phyloP scores from a whole-genome alignment of 2,113 vertebrate genomes.

The Miniopterus natalensis region DNA sequence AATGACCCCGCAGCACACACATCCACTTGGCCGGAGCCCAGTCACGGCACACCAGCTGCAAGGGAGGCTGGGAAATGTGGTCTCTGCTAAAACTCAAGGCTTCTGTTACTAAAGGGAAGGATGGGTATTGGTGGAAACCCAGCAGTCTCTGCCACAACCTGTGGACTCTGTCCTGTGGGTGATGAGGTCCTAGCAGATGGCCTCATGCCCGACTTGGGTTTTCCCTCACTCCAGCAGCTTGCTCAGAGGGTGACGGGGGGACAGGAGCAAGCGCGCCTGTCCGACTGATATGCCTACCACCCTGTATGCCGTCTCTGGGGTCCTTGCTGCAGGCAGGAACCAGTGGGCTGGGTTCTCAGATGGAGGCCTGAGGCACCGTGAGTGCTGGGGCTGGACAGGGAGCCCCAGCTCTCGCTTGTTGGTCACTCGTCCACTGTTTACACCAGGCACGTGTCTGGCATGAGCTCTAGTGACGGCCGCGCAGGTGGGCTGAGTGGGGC shows the following conservation, averaged over 20 bases:
- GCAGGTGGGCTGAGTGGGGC: background rate
- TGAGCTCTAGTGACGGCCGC: fast-evolving
- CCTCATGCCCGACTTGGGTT: background rate
- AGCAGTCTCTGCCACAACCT: background rate
- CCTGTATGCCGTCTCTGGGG: background rate
- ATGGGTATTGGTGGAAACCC: background rate
- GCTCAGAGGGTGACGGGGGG: background rate
- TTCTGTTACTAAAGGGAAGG: background rate
- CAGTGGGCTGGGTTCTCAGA: background rate
- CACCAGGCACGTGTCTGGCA: background rate
- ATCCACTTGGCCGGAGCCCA: background rate
- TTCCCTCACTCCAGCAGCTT: background rate
- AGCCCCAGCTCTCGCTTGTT: too few species aligned
- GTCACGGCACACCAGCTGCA: background rate
- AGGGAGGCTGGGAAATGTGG: background rate
- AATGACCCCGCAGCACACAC: fast-evolving
- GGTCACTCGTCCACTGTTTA: fast-evolving
- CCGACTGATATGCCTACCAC: fast-evolving
- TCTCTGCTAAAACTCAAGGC: background rate
- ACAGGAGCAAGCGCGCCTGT: background rate
- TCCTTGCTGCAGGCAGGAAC: background rate
- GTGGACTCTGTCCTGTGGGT: background rate
- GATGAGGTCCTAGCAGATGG: background rate
- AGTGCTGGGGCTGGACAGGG: background rate
- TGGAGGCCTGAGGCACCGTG: too few species aligned